Conservation (phyloP, 2,888 invertebrate genomes). For the Chrysolina oricalcia region DNA sequence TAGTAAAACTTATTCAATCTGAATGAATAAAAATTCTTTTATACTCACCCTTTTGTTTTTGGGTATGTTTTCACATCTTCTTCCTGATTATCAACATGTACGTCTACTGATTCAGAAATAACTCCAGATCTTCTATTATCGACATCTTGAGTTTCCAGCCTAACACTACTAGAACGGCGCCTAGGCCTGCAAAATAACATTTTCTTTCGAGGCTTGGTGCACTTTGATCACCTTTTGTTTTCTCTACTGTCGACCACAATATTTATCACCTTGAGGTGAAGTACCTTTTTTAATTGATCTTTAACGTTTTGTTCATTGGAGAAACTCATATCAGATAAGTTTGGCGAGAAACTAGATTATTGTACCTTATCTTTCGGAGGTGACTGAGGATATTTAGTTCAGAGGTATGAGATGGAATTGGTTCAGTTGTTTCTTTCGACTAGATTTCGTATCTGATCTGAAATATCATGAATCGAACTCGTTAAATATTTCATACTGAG, state of each 20-base stretch:
- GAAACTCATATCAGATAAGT: constrained; percentile 2
- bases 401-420: too few species aligned
- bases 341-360: background rate
- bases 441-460: too few species aligned
- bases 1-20: too few species aligned
- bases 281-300: background rate
- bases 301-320: background rate
- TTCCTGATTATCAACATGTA: constrained; percentile 32
- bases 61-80: constrained; percentile 40
- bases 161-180: constrained; percentile 37
- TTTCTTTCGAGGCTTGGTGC: background rate
- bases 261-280: constrained; percentile 4
- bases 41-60: constrained; percentile 53
- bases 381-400: too few species aligned
- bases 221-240: constrained; percentile 1
- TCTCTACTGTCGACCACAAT: background rate
- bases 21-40: too few species aligned
- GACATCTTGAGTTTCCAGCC: constrained; percentile 30
- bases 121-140: constrained; percentile 51
- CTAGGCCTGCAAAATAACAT: constrained; percentile 39
- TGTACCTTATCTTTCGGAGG: too few species aligned
- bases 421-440: too few species aligned
- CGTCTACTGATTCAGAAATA: constrained; percentile 45
- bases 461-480: too few species aligned
- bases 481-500: too few species aligned